Base-by-base conservation (phyloP, 2,888 invertebrate species). In the Phragmatobia fuliginosa region DNA sequence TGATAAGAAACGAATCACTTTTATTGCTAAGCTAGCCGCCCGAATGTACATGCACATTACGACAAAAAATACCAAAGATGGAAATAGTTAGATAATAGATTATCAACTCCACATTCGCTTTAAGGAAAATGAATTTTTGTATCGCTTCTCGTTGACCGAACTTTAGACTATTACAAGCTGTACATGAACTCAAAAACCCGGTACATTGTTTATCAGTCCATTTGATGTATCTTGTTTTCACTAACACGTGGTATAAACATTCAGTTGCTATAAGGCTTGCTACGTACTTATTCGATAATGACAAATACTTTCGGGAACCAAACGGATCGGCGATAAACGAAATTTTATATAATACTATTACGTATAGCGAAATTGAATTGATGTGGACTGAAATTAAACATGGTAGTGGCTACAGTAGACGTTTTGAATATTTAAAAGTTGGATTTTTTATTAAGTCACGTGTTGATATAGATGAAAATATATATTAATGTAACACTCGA, bases 301-400 rank as follows among this genome's bases (percentile, higher is more conserved):
- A 69, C 65, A 66, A 77, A 45, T 68, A 74, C 56, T 66, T 49
- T 62, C 67, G 82, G 84, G 80, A 83, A 85, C 63, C 70, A 64
- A 82, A 84, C 84, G 87, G 83, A 78, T 79, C 83, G 83, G 84
- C 83, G 83, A 66, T 77, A 81, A 73, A 70, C 21, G 33, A 63
- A 68, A 76, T 64, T 58, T 32, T 62, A 33, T 60, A 49, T 31
- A 49, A 31, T 36, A 59, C 61, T 69, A 59, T 65, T 60, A 58
- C 32, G 25, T 63, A 65, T 64, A 70, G 63, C 49, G 74, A 74
- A 70, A 71, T 73, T 62, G 56, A 70, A 67, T 71, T 73, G 76
- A 76, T 73, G 73, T 63, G 82, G 81, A 81, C 81, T 82, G 82
- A 81, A 76, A 73, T 76, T 71, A 66, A 75, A 73, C 70, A 76